Base-by-base conservation (phyloP, 2,113 vertebrate genomes). In the Alectura lathami region DNA sequence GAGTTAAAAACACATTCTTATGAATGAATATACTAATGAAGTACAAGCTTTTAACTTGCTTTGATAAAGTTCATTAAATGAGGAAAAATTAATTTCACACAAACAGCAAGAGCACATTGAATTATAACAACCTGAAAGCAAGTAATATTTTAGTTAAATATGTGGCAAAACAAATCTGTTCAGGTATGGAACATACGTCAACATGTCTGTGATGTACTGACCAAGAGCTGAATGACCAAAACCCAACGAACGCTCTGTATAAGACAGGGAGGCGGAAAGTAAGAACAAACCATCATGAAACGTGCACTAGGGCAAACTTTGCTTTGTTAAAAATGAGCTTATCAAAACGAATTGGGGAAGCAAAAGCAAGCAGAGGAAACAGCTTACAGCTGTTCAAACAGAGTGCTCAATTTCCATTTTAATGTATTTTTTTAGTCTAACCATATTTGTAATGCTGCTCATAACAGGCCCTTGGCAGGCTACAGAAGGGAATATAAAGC, bases 201-300 rank as follows among this genome's bases (percentile, higher is more conserved):
- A 2, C 3, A 8, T 30, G 22, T 6, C 36, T 32, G 2, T 21
- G 64, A 54, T 45, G 34, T 43, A 74, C 0, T 29, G 42, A 63
- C 14, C 21, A 1, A 56, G 45, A 82, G 69, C 20, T 22, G 38
- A 64, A 54, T 14, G 50, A 42, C 13, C 40, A 73, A 54, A 70
- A 60, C 21, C 29, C 60, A 47, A 0, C 22, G 12, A 40, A 36
- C 45, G 67, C 32, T 24, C 9, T 8, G 2, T 0, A 1, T 17
- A n/a, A 11, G 21, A 57, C n/a, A 13, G 66, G 36, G 16, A 93
- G 32, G 11, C 9, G 21, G 11, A 66, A 77, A 74, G 29, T 7
- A 40, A 54, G 66, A 23, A 0, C 23, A 64, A 79, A 86, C 30
- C 27, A 32, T 66, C 40, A n/a, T n/a, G 30, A 73, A 86, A 57